Base-by-base conservation (phyloP, 2,113 vertebrate genomes). In the Rhizomys pruinosus region DNA sequence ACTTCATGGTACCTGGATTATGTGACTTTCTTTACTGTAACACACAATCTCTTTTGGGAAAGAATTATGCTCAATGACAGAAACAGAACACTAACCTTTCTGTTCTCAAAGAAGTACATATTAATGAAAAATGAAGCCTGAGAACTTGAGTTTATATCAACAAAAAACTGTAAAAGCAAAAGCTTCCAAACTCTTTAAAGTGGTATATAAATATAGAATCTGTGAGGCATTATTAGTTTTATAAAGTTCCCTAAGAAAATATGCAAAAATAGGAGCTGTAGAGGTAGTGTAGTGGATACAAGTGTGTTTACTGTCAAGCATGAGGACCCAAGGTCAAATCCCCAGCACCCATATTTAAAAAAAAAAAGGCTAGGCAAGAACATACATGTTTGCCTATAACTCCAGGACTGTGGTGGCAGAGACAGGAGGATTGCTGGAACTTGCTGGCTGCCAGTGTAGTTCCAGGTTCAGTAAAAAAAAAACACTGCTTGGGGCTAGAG, bases 91-190 rank as follows among this genome's bases (percentile, higher is more conserved):
- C 61, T 66, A 84, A 94, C 16, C 71, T 57, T 78, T 84, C 11
- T 85, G 74, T 52, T 91, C 74, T 82, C 91, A 94, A 90, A 87
- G 17, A 42, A 92, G n/a, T 63, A 80, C 3, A 37, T 16, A 73
- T 23, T 32, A 94, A 77, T 66, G 37, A 95, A 22, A 93, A 77
- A 96, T 76, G 29, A 92, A 84, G 8, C 86, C 1, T 39, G n/a
- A 95, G 91, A 73, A 91, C 27, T 74, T 85, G 90, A 76, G 85
- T 63, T 91, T 69, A 84, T 39, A 19, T 80, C 72, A 96, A 69
- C 66, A 96, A 89, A 69, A 91, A 91, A 64, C 88, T 0, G 71
- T 89, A 72, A 39, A 87, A 69, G 20, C 39, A 72, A 39, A 87
- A 69, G 20, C 39, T 79, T 94, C 63, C 90, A 97, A 91, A 86